Evolutionary conservation across 1,140 invertebrate species (phyloP).

Genomic region (Drosophila pectinifera): DNA sequence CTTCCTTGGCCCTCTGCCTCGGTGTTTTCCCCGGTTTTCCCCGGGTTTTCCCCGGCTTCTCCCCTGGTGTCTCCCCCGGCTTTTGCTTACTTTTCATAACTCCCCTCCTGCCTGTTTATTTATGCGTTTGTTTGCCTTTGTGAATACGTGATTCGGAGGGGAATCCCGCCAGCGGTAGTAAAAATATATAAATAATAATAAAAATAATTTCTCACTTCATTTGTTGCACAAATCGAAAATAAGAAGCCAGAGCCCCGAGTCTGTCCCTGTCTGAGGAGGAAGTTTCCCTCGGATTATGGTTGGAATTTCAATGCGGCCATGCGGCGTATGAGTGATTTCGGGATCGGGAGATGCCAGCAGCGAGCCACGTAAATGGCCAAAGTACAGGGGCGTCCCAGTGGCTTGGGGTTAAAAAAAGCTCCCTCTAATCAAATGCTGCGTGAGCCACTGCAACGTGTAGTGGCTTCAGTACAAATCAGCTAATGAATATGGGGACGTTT

Average conservation of each 20-base stretch:
- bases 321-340: slow-evolving; percentile 62
- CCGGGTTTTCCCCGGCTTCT: background rate
- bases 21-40: background rate
- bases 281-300: slow-evolving; percentile 39
- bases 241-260: slow-evolving; percentile 14
- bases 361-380: background rate
- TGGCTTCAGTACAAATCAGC: slow-evolving; percentile 4
- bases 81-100: slow-evolving; percentile 48
- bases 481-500: slow-evolving; percentile 40
- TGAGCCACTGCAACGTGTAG: background rate
- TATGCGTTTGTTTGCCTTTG: slow-evolving; percentile 80
- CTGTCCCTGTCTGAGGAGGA: too few relatives aligned
- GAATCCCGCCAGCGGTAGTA: slow-evolving; percentile 41
- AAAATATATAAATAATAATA: slow-evolving; percentile 76
- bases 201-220: slow-evolving; percentile 82
- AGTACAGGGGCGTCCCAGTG: background rate
- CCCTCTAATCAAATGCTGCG: background rate
- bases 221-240: slow-evolving; percentile 81
- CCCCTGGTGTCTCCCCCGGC: too few relatives aligned
- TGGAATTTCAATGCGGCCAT: slow-evolving; percentile 43
- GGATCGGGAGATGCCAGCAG: background rate
- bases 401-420: too few relatives aligned
- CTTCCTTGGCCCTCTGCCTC: slow-evolving; percentile 13
- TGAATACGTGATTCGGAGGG: slow-evolving; percentile 72
- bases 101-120: slow-evolving; percentile 58